These are phyloP conservation scores for Diachasma alloeum DNA, from an alignment of 1,140 invertebrate species.

Conservation along the genomic window DNA sequence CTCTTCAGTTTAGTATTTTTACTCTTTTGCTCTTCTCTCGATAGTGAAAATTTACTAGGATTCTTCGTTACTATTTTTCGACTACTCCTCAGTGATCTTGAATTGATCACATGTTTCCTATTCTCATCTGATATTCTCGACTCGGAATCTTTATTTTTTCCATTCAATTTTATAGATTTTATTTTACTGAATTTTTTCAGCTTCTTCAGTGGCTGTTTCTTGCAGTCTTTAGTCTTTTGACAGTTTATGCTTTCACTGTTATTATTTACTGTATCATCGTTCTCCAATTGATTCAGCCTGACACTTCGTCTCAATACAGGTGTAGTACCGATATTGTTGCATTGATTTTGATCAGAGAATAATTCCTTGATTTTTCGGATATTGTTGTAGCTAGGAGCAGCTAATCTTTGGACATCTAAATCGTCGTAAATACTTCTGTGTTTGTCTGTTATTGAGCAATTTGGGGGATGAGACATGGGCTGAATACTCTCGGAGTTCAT, in stretches of 20 bases:
- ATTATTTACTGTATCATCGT: conserved; percentile 43
- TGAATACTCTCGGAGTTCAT: conserved; percentile 52
- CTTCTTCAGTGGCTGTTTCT: conserved; percentile 5
- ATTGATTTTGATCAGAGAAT: conserved; percentile 36
- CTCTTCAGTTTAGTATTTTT: conserved; percentile 22
- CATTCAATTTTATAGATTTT: conserved; percentile 43
- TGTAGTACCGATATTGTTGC: conserved; percentile 28
- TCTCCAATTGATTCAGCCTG: conserved; percentile 55
- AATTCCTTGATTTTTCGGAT: conserved; percentile 39
- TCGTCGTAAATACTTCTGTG: conserved; percentile 7
- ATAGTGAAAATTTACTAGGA: neutral
- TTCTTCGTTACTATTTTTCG: conserved; percentile 36
- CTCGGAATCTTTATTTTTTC: conserved; percentile 48
- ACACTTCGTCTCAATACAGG: conserved; percentile 55
- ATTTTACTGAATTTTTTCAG: conserved; percentile 37
- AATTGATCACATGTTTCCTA: conserved; percentile 36
- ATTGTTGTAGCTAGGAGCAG: conserved; percentile 21
- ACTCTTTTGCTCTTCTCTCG: neutral
- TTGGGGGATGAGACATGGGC: conserved; percentile 39
- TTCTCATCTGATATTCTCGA: conserved; percentile 45
- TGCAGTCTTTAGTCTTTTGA: conserved; percentile 28
- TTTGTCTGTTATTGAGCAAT: conserved; percentile 26
- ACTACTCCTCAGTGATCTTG: conserved; percentile 38
- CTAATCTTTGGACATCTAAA: neutral
- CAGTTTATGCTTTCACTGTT: conserved; percentile 22